Percentiles rank a stretch among this genome's conserved stretches.
Conservation (phyloP, 2,113 vertebrate species). For the Aix galericulata region DNA sequence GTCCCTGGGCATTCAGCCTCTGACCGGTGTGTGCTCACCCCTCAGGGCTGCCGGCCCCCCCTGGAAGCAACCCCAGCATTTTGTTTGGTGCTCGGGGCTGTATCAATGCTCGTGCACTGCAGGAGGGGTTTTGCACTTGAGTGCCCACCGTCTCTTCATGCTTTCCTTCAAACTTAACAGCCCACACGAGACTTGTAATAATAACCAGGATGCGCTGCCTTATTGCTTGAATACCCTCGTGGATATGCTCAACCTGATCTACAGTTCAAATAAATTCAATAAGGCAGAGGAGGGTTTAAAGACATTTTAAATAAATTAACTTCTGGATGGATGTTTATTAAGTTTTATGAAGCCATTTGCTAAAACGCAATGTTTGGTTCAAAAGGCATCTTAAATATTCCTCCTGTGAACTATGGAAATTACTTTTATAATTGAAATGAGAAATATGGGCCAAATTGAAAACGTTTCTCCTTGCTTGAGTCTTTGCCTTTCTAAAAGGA, state of each 20-base stretch:
- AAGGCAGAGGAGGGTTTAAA: conserved; percentile 40
- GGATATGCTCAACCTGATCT: not conserved
- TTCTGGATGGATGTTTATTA: conserved; percentile 46
- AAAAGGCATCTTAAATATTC: not conserved
- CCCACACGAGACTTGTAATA: not conserved
- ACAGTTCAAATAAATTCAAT: conserved; percentile 42
- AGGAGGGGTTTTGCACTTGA: not conserved
- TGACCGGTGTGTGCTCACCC: not conserved
- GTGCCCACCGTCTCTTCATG: not conserved
- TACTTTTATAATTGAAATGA: conserved; percentile 32
- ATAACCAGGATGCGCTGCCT: not conserved
- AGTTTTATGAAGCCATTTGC: conserved; percentile 44
- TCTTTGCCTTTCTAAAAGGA: not conserved
- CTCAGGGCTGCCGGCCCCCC: not conserved
- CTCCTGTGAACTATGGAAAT: not conserved
- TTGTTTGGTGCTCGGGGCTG: not conserved
- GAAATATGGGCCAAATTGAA: not conserved
- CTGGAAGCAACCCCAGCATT: not conserved
- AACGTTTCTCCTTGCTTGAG: not conserved
- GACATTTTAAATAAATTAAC: conserved; percentile 50
- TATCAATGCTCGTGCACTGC: not conserved
- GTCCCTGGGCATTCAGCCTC: not conserved
- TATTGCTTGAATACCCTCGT: conserved; percentile 1
- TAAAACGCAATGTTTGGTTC: conserved; percentile 8
- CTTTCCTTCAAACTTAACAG: not conserved